Base-by-base conservation (phyloP, 2,797 vertebrate species). In the Psittacula derbiana region DNA sequence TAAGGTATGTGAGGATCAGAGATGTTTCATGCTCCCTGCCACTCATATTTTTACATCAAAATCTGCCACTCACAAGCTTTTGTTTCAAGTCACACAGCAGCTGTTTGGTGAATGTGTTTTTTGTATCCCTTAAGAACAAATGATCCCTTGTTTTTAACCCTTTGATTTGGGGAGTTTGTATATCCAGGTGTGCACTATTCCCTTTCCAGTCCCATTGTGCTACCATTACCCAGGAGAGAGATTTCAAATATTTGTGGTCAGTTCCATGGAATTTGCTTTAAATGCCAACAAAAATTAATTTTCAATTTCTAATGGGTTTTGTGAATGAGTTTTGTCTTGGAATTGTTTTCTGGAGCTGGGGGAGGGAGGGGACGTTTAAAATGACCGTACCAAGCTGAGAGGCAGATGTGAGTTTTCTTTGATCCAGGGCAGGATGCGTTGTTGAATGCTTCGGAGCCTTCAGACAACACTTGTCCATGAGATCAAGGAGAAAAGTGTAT, bases 91-190 rank as follows among this genome's bases (percentile, higher is more conserved):
- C 0, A 0, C 57, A 43, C 0, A 1, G 75, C 94, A 95, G 93
- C 94, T 95, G 79, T 78, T 88, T 94, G 46, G 80, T 84, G 75
- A 96, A 85, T 84, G 53, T 74, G 71, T 10, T 36, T 78, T 95
- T 88, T 84, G 62, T 80, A 60, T 82, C 47, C 89, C 49, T 62
- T 88, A 57, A 69, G 91, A 93, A 92, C 81, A 97, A 97, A 86
- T 47, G 93, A 92, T 74, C 88, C 95, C 86, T 97, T 97, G 94
- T 94, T 87, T 97, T 97, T 97, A 97, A 95, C 94, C 88, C 96
- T 94, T 97, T 95, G 88, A 89, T 94, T 96, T 52, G 70, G 43
- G 30, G 20, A 80, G 53, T 92, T 90, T 94, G 89, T 91, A 57
- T 95, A 91, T 94, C 93, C 96, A 97, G 95, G 95, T 97, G 96